phyloP scores from a whole-genome alignment of 2,888 invertebrate genomes.

The Dryocosmus kuriphilus region DNA sequence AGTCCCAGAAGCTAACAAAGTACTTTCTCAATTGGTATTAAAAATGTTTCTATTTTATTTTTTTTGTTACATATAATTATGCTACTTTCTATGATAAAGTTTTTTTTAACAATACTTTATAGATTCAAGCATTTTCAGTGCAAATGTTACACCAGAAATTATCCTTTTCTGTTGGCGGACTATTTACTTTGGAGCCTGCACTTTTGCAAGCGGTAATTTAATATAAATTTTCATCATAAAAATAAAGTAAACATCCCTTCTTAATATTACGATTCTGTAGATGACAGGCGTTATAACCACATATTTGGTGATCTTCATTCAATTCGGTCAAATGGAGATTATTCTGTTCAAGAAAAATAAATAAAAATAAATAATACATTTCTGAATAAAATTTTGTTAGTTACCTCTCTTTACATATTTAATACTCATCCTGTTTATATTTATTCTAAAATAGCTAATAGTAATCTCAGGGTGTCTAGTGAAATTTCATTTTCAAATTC shows the following conservation, averaged over 20 bases:
- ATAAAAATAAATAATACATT: neutral
- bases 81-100: neutral
- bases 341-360: neutral
- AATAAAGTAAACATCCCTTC: neutral
- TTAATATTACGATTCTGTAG: neutral
- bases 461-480: too few species aligned
- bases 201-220: conserved; percentile 1
- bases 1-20: neutral
- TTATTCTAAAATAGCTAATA: too few species aligned
- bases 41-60: neutral
- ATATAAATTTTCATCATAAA: too few species aligned
- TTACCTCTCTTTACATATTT: too few species aligned
- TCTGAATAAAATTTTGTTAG: neutral
- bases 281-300: neutral
- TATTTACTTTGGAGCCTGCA: neutral
- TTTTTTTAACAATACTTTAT: neutral
- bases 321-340: neutral
- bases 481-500: too few species aligned
- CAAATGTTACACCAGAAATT: neutral
- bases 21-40: neutral
- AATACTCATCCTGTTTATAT: too few species aligned
- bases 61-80: neutral
- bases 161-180: conserved; percentile 2
- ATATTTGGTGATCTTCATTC: conserved; percentile 1
- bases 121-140: neutral